Conservation (phyloP, 1,140 invertebrate genomes). For the Cataglyphis hispanica region DNA sequence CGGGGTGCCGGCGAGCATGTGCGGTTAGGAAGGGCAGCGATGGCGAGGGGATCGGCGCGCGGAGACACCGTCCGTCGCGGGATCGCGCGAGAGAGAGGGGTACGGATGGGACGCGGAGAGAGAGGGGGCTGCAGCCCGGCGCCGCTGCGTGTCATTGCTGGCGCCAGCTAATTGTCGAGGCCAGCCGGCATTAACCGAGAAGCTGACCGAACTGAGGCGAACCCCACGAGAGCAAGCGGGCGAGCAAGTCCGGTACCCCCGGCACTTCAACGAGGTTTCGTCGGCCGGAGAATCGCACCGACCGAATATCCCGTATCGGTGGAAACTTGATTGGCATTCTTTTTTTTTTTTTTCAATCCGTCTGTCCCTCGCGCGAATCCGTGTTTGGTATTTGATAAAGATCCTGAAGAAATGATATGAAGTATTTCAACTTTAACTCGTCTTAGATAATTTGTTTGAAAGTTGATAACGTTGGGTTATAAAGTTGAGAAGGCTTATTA, state of each 20-base stretch:
- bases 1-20: conserved; percentile 69
- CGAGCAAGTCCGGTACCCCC: not conserved
- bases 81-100: not conserved
- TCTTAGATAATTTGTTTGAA: not conserved
- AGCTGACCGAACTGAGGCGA: conserved; percentile 78
- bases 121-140: conserved; percentile 72
- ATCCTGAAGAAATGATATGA: not conserved
- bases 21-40: conserved; percentile 46
- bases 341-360: no score
- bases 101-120: conserved; percentile 50
- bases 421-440: not conserved
- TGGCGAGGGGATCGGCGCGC: conserved; percentile 10
- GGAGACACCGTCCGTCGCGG: conserved; percentile 25
- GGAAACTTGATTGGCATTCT: not conserved
- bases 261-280: not conserved
- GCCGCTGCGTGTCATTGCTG: conserved; percentile 84
- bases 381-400: not conserved
- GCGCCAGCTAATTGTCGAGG: conserved; percentile 85
- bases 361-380: not conserved
- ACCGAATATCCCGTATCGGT: not conserved
- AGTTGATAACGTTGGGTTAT: no score
- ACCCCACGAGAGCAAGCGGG: conserved; percentile 29
- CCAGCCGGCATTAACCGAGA: conserved; percentile 83
- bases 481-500: no score
- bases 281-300: not conserved